These are phyloP conservation scores for Hartigia nigra DNA, from an alignment of 2,888 invertebrate genomes.

Conservation along the genomic window DNA sequence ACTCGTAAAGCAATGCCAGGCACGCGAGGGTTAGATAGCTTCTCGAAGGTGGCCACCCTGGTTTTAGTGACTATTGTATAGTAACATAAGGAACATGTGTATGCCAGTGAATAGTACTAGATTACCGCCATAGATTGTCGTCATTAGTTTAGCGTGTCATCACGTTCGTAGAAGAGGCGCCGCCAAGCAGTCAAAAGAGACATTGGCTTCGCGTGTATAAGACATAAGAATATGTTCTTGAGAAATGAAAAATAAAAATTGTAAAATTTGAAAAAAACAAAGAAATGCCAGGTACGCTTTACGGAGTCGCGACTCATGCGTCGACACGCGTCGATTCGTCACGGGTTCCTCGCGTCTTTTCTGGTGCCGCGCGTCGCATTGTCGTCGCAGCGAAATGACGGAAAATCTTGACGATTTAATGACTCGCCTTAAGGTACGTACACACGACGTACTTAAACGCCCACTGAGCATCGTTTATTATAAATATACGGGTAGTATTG, in stretches of 20 bases:
- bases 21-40: constrained; percentile 48
- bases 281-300: not conserved
- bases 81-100: not conserved
- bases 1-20: constrained; percentile 56
- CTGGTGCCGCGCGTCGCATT: not conserved
- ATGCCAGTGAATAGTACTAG: not conserved
- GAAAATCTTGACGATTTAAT: not conserved
- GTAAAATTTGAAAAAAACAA: not conserved
- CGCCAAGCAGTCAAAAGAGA: not conserved
- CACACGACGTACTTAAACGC: not conserved
- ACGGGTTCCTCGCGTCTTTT: not conserved
- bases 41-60: constrained; percentile 20
- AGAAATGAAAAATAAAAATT: not conserved
- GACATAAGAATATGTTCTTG: not conserved
- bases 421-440: not conserved
- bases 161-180: not conserved
- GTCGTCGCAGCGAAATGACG: not conserved
- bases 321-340: not conserved
- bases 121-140: not conserved
- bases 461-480: not conserved
- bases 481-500: not conserved
- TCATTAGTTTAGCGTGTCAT: not conserved
- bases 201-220: not conserved
- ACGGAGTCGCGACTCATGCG: not conserved
- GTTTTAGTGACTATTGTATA: not conserved